Evolutionary conservation across 1,140 invertebrate species (phyloP).

Genomic region (Ceratosolen solmsi): DNA sequence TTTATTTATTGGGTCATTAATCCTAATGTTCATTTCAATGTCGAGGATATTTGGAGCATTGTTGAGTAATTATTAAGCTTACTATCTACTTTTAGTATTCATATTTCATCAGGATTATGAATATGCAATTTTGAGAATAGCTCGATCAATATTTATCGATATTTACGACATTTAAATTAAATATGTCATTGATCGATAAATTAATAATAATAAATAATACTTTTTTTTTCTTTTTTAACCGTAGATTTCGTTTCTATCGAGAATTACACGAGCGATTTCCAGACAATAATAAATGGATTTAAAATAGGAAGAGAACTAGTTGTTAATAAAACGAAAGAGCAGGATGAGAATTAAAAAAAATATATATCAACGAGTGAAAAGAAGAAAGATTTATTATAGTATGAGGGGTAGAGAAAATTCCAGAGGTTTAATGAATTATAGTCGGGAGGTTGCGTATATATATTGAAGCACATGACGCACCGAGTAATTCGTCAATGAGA

Average conservation of each 20-base stretch:
- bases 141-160: too few relatives aligned
- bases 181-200: background rate
- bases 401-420: background rate
- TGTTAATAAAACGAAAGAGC: background rate
- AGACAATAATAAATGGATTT: background rate
- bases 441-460: background rate
- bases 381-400: constrained; percentile 8
- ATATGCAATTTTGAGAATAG: too few relatives aligned
- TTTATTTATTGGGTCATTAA: too few relatives aligned
- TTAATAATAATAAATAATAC: background rate
- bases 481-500: background rate
- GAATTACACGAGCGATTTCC: background rate
- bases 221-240: too few relatives aligned
- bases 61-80: too few relatives aligned
- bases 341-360: background rate
- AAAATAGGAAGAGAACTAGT: background rate
- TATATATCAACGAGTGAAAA: background rate
- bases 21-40: too few relatives aligned
- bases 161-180: too few relatives aligned
- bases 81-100: too few relatives aligned
- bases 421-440: constrained; percentile 6
- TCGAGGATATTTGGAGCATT: too few relatives aligned
- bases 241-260: too few relatives aligned
- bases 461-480: background rate
- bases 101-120: too few relatives aligned